A percentile compares a stretch with the other conserved stretches of the same genome.
These are phyloP conservation scores for Raphicerus campestris DNA, from an alignment of 2,113 vertebrate species.

Conservation along the genomic window DNA sequence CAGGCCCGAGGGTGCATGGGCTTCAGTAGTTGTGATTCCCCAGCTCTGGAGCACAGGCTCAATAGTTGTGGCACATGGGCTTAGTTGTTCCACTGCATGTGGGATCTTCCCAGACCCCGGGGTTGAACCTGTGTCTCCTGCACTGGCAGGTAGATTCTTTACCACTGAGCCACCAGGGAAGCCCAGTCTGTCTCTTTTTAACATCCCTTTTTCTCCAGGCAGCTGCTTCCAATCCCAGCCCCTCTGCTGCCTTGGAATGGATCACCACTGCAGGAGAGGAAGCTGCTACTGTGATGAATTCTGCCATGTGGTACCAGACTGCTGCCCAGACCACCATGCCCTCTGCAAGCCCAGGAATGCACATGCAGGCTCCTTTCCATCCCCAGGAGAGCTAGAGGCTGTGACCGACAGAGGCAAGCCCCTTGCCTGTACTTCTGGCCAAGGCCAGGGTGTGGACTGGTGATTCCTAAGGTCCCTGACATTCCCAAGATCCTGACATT, in stretches of 20 bases:
- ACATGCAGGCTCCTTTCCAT: background rate
- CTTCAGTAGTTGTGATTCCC: background rate
- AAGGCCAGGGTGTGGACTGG: background rate
- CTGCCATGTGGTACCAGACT: conserved; percentile 21
- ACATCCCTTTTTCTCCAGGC: background rate
- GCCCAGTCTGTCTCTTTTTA: background rate
- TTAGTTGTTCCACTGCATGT: background rate
- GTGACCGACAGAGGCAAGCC: background rate
- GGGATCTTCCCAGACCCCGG: background rate
- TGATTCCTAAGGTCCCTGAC: background rate
- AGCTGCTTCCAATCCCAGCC: conserved; percentile 38
- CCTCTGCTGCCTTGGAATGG: conserved; percentile 33
- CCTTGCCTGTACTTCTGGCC: background rate
- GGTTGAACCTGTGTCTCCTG: background rate
- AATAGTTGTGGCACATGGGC: background rate
- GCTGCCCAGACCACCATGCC: conserved; percentile 35
- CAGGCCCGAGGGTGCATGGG: background rate
- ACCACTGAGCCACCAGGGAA: background rate
- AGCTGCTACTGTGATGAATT: conserved; percentile 59
- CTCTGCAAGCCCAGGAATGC: background rate
- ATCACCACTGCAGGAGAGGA: conserved; percentile 4
- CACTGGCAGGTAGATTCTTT: background rate
- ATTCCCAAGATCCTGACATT: background rate
- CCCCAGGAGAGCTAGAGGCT: background rate
- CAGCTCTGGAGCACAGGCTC: background rate